Evolutionary conservation across 2,113 vertebrate genomes (phyloP), one percentile per base, ranked within the genome.

Genomic region (Megaceryle maxima): DNA sequence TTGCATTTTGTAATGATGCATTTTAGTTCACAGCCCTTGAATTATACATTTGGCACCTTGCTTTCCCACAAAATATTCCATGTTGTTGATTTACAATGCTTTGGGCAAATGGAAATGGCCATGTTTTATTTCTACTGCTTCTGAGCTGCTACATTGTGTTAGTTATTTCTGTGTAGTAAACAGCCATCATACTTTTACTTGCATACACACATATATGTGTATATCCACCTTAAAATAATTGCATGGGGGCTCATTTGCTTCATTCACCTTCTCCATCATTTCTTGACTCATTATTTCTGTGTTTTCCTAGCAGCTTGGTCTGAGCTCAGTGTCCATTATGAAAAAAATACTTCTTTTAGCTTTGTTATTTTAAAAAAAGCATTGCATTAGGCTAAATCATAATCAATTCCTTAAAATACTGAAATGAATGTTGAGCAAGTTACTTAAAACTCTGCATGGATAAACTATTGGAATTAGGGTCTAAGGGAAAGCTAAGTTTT

Each of bases 401-500:
- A 63, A 88, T 68, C 48, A 87, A 16, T 78, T 87, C 33, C 6
- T 74, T 62, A 24, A 56, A 94, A 60, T 16, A 55, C 16, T 63
- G 41, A 81, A 94, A 89, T 0, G 2, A 94, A 59, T 55, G 33
- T 67, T 89, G 19, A 87, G 41, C 60, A 78, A 87, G 76, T 87
- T 91, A 55, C 69, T 88, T 64, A 89, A 76, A 92, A 69, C 33
- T 66, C 50, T 56, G 37, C 28, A 53, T 57, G 28, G 92, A 92
- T 92, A 69, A 92, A 92, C 50, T 81, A 80, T 41, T 81, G 28
- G 50, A 87, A 91, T 77, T 29, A 69, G 25, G 16, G 50, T 87
- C 46, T 74, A 70, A 81, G 59, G 64, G 83, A 83, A 88, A 92
- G 22, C 48, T 92, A 48, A 78, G 25, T 14, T 94, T 94, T 95